A percentile compares a stretch with the other conserved stretches of the same genome.
Evolutionary conservation across 2,888 invertebrate species (phyloP).

Genomic region (Nephrotoma guestfalica): DNA sequence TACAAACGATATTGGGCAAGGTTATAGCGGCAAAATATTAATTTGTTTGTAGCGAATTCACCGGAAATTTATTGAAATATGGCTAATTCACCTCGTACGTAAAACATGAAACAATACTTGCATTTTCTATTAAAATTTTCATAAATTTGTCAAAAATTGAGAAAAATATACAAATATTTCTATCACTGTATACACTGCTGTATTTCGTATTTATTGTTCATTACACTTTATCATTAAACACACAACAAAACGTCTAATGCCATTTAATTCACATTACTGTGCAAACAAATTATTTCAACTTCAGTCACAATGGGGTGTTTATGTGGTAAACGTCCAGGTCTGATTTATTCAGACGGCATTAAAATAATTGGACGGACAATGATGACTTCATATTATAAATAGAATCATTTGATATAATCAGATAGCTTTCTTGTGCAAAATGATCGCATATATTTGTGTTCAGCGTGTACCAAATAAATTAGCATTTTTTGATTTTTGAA

Average conservation of each 20-base stretch:
- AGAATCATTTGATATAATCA: background rate
- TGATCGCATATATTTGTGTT: no score
- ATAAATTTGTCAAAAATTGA: no score
- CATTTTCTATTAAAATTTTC: no score
- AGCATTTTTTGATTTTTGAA: background rate
- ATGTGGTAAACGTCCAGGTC: background rate
- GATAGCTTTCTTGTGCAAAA: background rate
- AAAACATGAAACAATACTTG: no score
- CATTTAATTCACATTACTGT: background rate
- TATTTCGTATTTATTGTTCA: background rate
- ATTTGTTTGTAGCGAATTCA: no score
- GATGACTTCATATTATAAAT: background rate
- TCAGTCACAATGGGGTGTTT: background rate
- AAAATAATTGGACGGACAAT: background rate
- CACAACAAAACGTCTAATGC: background rate
- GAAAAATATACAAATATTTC: background rate
- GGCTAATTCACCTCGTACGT: no score
- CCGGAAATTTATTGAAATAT: no score
- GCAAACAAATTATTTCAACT: background rate
- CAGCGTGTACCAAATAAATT: background rate
- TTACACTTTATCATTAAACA: background rate
- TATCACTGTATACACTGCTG: background rate
- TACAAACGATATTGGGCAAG: no score
- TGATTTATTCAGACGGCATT: no score
- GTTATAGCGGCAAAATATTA: no score